Evolutionary conservation across 2,888 invertebrate genomes (phyloP).

Genomic region (Chalcis sispes): DNA sequence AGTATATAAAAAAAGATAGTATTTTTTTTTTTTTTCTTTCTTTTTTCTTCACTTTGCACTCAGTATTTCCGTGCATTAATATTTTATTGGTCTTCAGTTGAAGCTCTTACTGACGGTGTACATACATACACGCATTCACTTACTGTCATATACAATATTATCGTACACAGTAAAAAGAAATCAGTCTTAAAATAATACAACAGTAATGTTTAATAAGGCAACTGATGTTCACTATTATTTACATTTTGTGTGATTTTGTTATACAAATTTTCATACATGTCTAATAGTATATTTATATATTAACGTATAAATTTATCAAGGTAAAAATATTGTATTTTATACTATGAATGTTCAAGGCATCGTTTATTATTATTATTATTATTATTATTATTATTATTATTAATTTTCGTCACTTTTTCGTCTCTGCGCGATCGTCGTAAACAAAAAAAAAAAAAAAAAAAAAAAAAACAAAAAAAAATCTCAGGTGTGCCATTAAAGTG

Average conservation of each 20-base stretch:
- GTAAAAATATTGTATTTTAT: slow-evolving; percentile 45
- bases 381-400: too few relatives aligned
- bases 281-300: slow-evolving; percentile 37
- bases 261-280: slow-evolving; percentile 47
- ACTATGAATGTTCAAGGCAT: too few relatives aligned
- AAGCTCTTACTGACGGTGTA: not conserved
- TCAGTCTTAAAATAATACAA: slow-evolving; percentile 73
- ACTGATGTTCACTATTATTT: slow-evolving; percentile 60
- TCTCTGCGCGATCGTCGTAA: slow-evolving; percentile 10
- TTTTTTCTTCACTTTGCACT: slow-evolving; percentile 11
- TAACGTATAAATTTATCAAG: slow-evolving; percentile 44
- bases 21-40: not conserved
- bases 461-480: too few relatives aligned
- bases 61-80: slow-evolving; percentile 4
- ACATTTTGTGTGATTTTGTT: slow-evolving; percentile 51
- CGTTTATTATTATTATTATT: too few relatives aligned
- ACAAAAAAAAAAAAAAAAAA: too few relatives aligned
- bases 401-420: too few relatives aligned
- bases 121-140: slow-evolving; percentile 19
- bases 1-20: slow-evolving; percentile 30
- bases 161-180: slow-evolving; percentile 60
- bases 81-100: slow-evolving; percentile 11
- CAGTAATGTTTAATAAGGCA: slow-evolving; percentile 66
- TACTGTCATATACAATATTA: slow-evolving; percentile 28
- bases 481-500: too few relatives aligned